Conservation (phyloP, 2,113 vertebrate genomes). For the Jaculus jaculus region DNA sequence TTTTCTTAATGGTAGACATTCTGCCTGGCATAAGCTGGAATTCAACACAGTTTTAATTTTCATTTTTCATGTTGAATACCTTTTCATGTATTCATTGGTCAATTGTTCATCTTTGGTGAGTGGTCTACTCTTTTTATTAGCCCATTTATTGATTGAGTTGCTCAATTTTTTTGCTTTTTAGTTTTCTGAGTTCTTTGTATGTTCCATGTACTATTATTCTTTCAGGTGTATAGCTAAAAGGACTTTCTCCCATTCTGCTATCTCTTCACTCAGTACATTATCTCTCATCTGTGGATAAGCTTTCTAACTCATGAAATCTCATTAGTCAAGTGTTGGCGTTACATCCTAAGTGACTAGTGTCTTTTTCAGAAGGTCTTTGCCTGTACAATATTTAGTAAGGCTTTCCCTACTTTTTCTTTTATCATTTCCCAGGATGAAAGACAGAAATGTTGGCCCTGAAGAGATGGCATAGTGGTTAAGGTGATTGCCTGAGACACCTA, state of each 20-base stretch:
- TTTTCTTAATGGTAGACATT: background rate
- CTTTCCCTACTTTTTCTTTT: background rate
- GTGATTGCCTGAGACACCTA: too few species aligned
- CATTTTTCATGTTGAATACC: background rate
- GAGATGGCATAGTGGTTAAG: too few species aligned
- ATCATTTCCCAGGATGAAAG: background rate
- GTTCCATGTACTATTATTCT: background rate
- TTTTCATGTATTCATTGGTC: background rate
- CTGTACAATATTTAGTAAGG: too few species aligned
- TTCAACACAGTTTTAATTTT: background rate
- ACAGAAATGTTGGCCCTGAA: too few species aligned
- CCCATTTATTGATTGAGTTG: background rate
- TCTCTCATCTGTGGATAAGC: background rate
- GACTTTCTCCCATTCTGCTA: background rate
- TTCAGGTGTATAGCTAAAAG: background rate
- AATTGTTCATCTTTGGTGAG: background rate
- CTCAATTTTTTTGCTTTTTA: background rate
- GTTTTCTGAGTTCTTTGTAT: background rate
- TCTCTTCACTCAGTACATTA: background rate
- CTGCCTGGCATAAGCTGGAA: background rate
- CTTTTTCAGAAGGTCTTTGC: background rate
- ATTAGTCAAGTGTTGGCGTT: background rate
- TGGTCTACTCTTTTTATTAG: too few species aligned
- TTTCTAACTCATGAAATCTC: background rate
- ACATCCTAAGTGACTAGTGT: background rate